Evolutionary conservation across 2,888 invertebrate genomes (phyloP), one percentile per base, ranked within the genome.

Genomic region (Cephus runcator): DNA sequence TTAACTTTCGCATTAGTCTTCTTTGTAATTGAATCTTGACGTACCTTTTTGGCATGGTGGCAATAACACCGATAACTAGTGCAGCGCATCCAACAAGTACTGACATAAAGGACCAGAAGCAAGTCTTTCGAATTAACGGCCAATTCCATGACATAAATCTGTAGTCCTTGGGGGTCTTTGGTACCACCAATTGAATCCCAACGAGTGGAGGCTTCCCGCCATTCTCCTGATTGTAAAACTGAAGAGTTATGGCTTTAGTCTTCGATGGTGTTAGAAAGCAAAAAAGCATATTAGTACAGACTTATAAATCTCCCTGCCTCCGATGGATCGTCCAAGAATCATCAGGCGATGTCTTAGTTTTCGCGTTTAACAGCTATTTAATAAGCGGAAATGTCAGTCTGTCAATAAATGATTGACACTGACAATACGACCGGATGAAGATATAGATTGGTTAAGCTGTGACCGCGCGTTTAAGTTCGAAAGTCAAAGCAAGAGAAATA

Each of bases 71-170:
- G 75, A 96, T 93, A 6, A 96, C 95, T 4, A 96, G 92, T 1
- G 95, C 95, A 69, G 95, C 92, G 92, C 96, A 96, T 31, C 95
- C 96, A 31, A 95, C 92, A 69, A 96, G 92, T 40, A 94, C 93
- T 1, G 96, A 95, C 83, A 96, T 92, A 78, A 96, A 94, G n/a
- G 95, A 90, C 94, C 96, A 96, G 77, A 96, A 93, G 76, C 96
- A 94, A 73, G 94, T 92, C 89, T 95, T 95, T 80, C 97, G 93
- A 83, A 97, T 96, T 3, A 96, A 85, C 4, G 94, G 94, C 97
- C 97, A 97, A 89, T 97, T 97, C 97, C 97, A 97, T 76, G 92
- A 92, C 91, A 93, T 93, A 93, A 96, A 90, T 93, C 95, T 87
- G 82, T 92, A 92, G 83, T 92, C 91, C 80, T 91, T 91, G 1